These are phyloP conservation scores for Orestias chungarensis DNA, from an alignment of 2,797 vertebrate genomes.

Conservation along the genomic window DNA sequence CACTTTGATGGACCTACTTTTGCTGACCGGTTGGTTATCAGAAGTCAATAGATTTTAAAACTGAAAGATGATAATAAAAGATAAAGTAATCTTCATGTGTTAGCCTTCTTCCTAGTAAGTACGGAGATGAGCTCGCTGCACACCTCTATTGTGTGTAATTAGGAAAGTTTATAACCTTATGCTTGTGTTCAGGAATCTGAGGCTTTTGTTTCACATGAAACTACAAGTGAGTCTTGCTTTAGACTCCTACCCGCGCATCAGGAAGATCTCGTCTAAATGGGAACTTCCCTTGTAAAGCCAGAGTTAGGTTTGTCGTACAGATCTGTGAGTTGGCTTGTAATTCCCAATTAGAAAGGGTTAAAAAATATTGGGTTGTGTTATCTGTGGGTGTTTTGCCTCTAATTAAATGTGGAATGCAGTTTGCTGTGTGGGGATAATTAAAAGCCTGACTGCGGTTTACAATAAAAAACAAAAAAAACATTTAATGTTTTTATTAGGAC, in stretches of 20 bases:
- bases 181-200: neutral
- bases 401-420: neutral
- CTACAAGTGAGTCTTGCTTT: neutral
- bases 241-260: neutral
- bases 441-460: too few species aligned
- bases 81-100: too few species aligned
- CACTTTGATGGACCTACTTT: too few species aligned
- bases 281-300: neutral
- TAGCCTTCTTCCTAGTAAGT: too few species aligned
- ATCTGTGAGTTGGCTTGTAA: too few species aligned
- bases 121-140: too few species aligned
- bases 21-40: neutral
- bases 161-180: neutral
- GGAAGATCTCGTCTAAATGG: neutral
- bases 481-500: too few species aligned
- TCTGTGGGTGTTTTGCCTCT: neutral
- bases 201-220: neutral
- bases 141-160: neutral
- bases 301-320: neutral
- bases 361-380: neutral
- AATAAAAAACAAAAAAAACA: too few species aligned
- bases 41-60: neutral
- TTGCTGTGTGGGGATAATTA: neutral
- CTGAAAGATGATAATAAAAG: neutral
- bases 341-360: neutral